A percentile compares a stretch with the other conserved stretches of the same genome.
phyloP scores from a whole-genome alignment of 1,140 invertebrate species.

The Venturia canescens region DNA sequence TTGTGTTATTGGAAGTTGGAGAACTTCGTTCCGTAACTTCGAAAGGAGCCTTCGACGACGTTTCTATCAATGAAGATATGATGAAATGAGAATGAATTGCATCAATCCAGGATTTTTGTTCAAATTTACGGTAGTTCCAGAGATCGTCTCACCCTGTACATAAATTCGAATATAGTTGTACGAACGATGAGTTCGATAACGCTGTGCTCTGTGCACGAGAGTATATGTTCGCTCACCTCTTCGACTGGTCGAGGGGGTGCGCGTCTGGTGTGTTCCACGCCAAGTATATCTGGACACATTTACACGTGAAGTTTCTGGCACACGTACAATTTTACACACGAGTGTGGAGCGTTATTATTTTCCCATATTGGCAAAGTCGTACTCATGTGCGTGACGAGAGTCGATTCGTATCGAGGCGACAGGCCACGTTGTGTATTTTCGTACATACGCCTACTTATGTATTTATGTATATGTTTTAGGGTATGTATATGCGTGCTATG shows the following conservation, averaged over 20 bases:
- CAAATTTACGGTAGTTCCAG: too few relatives aligned
- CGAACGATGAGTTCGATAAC: conserved; percentile 4
- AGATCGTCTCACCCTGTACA: background rate
- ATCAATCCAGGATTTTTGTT: too few relatives aligned
- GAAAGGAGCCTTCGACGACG: too few relatives aligned
- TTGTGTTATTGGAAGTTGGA: too few relatives aligned
- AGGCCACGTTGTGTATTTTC: conserved; percentile 42
- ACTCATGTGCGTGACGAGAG: conserved; percentile 13
- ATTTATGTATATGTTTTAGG: conserved; percentile 33
- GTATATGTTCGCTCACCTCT: conserved; percentile 17
- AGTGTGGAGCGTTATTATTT: background rate
- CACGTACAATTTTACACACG: background rate
- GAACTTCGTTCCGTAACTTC: too few relatives aligned
- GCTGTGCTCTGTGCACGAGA: conserved; percentile 15
- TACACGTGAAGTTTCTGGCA: background rate
- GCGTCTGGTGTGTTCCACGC: background rate
- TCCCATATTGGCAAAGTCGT: conserved; percentile 1
- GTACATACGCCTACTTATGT: background rate
- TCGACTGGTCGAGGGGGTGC: conserved; percentile 13
- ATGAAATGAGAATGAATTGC: too few relatives aligned
- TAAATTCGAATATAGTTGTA: background rate
- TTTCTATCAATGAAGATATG: too few relatives aligned
- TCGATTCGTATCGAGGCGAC: conserved; percentile 26
- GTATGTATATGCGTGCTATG: conserved; percentile 35
- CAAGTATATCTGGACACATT: background rate